Evolutionary conservation across 2,888 invertebrate species (phyloP).

Genomic region (Bugula neritina): DNA sequence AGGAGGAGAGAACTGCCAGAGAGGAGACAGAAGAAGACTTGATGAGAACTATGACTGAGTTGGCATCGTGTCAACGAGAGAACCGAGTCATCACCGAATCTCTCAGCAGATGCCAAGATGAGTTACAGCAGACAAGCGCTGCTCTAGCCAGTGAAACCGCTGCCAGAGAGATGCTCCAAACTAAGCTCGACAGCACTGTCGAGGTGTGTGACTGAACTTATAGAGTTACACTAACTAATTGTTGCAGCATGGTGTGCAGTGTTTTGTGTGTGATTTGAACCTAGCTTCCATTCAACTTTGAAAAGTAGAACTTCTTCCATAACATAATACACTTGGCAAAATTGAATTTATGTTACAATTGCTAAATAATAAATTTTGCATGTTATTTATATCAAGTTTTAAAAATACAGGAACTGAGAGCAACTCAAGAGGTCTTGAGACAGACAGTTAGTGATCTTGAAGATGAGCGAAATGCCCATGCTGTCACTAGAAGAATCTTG

Average conservation of each 20-base stretch:
- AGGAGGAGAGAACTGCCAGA: conserved; percentile 2
- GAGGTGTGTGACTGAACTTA: conserved; percentile 11
- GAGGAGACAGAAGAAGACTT: conserved; percentile 20
- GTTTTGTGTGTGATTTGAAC: too few species aligned
- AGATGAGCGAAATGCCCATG: conserved; percentile 17
- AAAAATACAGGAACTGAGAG: conserved; percentile 18
- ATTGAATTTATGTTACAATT: too few species aligned
- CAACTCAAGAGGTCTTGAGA: conserved; percentile 4
- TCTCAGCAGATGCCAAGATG: background rate
- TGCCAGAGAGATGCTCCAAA: conserved; percentile 13
- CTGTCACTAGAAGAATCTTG: background rate
- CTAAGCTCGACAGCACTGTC: conserved; percentile 11
- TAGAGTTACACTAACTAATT: too few species aligned
- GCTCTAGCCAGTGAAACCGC: conserved; percentile 18
- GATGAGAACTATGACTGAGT: conserved; percentile 24
- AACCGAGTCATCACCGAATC: conserved; percentile 2
- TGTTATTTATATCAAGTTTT: background rate
- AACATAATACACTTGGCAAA: too few species aligned
- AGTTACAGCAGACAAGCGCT: background rate
- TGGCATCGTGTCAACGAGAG: background rate
- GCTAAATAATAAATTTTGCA: too few species aligned
- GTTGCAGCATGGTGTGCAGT: too few species aligned
- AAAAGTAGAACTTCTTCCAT: too few species aligned
- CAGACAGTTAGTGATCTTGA: background rate
- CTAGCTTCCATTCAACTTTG: too few species aligned